Conservation (phyloP, 2,797 vertebrate species). For the Antennarius maculatus region DNA sequence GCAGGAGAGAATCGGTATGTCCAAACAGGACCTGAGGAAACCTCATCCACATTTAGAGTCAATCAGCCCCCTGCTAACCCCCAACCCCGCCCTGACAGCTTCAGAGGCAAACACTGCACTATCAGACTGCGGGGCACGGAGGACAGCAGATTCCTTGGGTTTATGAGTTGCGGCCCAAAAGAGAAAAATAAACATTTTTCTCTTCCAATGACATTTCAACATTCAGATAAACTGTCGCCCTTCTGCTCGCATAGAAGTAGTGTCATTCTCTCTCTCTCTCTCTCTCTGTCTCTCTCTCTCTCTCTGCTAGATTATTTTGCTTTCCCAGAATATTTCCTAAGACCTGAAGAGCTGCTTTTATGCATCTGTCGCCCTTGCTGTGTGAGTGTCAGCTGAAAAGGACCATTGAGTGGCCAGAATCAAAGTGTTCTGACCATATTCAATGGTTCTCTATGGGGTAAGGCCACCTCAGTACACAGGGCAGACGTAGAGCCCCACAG, state of each 20-base stretch:
- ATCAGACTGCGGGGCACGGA: slow-evolving; percentile 61
- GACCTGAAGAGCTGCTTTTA: slow-evolving; percentile 78
- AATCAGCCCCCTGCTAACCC: slow-evolving; percentile 40
- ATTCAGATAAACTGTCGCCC: slow-evolving; percentile 66
- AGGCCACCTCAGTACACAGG: slow-evolving; percentile 64
- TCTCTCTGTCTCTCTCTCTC: slow-evolving; percentile 51
- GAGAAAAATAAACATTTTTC: slow-evolving; percentile 74
- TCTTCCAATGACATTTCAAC: slow-evolving; percentile 72
- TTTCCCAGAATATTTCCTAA: slow-evolving; percentile 83
- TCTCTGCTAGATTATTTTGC: slow-evolving; percentile 78
- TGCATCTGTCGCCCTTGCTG: slow-evolving; percentile 70
- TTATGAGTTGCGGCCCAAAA: slow-evolving; percentile 73
- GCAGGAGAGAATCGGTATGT: slow-evolving; percentile 63
- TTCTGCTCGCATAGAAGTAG: slow-evolving; percentile 62
- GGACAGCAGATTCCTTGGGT: slow-evolving; percentile 72
- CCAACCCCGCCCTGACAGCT: slow-evolving; percentile 32
- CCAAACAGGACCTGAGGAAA: slow-evolving; percentile 69
- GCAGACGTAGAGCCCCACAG: slow-evolving; percentile 34
- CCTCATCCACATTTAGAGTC: slow-evolving; percentile 78
- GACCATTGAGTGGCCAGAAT: slow-evolving; percentile 75
- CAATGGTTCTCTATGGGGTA: slow-evolving; percentile 68
- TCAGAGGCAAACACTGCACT: slow-evolving; percentile 64
- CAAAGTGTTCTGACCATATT: slow-evolving; percentile 68
- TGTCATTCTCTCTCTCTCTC: slow-evolving; percentile 59
- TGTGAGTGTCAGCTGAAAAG: slow-evolving; percentile 78